Evolutionary conservation across 2,888 invertebrate species (phyloP).

Genomic region (Tipula confusa): DNA sequence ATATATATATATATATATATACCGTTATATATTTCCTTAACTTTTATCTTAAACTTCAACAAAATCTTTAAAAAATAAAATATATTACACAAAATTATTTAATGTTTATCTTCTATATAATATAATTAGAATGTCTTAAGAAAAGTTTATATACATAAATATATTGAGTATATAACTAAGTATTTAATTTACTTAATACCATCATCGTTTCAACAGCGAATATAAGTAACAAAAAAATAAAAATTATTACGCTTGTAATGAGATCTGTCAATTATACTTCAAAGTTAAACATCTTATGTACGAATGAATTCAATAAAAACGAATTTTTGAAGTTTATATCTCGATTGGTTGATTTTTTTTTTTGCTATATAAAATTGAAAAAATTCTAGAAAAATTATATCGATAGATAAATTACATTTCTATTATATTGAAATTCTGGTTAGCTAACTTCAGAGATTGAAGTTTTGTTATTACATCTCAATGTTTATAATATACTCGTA

Average conservation of each 20-base stretch:
- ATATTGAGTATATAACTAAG: too few species aligned
- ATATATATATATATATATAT: too few species aligned
- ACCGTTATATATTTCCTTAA: background rate
- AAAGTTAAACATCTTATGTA: background rate
- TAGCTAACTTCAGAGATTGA: background rate
- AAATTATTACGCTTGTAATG: background rate
- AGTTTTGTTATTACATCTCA: background rate
- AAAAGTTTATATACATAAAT: background rate
- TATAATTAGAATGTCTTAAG: background rate
- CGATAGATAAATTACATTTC: background rate
- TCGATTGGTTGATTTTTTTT: background rate
- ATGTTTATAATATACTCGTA: background rate
- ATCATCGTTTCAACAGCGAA: background rate
- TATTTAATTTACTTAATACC: background rate
- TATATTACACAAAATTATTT: background rate
- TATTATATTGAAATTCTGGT: background rate
- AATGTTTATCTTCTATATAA: background rate
- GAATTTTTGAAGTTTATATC: background rate
- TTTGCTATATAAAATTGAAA: background rate
- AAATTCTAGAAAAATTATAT: background rate
- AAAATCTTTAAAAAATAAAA: background rate
- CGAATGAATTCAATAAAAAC: background rate
- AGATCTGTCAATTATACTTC: constrained; percentile 9
- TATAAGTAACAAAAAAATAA: background rate
- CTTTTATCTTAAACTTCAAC: background rate